Evolutionary conservation across 2,888 invertebrate species (phyloP).

Genomic region (Drosophila affinis): DNA sequence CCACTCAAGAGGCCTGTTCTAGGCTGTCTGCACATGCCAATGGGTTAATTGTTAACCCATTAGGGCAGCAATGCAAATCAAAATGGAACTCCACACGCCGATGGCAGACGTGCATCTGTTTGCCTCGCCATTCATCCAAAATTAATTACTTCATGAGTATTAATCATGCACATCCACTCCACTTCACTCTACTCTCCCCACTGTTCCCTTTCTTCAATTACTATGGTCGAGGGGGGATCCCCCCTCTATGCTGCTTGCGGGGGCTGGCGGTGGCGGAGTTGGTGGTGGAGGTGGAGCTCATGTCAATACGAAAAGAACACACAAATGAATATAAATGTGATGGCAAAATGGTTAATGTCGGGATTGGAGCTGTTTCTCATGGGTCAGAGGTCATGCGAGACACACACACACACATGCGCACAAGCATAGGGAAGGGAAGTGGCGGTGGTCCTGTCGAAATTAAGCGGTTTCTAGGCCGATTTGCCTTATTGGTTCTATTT

Average conservation of each 20-base stretch:
- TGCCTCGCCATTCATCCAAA: conserved; percentile 8
- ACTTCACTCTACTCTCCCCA: background rate
- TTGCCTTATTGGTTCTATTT: conserved; percentile 29
- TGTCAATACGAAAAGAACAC: conserved; percentile 29
- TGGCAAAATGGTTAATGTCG: conserved; percentile 35
- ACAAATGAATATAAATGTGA: conserved; percentile 70
- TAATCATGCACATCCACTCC: conserved; percentile 31
- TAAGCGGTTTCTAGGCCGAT: conserved; percentile 18
- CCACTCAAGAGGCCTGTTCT: conserved; percentile 1
- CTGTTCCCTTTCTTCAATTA: background rate
- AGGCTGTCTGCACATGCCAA: conserved; percentile 23
- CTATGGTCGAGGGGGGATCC: background rate
- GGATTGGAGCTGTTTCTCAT: conserved; percentile 1
- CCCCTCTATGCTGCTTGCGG: conserved; percentile 1
- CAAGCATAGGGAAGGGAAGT: too few species aligned
- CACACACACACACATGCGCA: conserved; percentile 8
- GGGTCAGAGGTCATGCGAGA: conserved; percentile 33
- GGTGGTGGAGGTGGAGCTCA: background rate
- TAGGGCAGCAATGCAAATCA: background rate
- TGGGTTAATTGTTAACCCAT: conserved; percentile 36
- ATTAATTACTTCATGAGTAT: conserved; percentile 35
- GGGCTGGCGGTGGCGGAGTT: background rate
- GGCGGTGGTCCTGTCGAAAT: conserved; percentile 7
- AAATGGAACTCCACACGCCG: background rate
- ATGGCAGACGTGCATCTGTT: background rate